phyloP scores from a whole-genome alignment of 64 coral and sea anemone genomes.

The Montipora foliosa region DNA sequence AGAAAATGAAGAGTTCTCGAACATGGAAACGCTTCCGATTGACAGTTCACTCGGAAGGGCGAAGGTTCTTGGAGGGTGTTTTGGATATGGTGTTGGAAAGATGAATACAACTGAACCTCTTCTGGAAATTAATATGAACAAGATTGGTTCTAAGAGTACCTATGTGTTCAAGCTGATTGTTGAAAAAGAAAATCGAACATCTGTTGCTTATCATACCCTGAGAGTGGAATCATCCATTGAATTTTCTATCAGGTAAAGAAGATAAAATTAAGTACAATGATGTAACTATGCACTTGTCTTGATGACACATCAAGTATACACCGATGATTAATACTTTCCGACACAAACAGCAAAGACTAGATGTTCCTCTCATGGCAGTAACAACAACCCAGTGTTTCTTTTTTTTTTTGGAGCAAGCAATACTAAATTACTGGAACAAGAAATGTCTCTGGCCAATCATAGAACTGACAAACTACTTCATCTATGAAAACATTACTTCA shows the following conservation, averaged over 20 bases:
- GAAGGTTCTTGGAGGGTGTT: conserved; percentile 82
- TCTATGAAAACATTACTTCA: not conserved
- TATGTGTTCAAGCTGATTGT: conserved; percentile 80
- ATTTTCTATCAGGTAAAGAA: conserved; percentile 75
- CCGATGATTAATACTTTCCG: too few relatives aligned
- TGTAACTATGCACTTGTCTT: too few relatives aligned
- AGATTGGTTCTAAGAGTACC: conserved; percentile 43
- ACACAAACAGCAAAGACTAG: too few relatives aligned
- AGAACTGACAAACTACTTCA: not conserved
- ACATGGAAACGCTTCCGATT: conserved; percentile 55
- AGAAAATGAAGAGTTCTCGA: conserved; percentile 56
- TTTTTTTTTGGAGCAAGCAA: too few relatives aligned
- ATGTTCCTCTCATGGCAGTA: too few relatives aligned
- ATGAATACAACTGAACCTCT: conserved; percentile 62
- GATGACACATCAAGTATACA: too few relatives aligned
- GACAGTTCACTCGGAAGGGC: conserved; percentile 11
- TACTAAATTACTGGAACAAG: too few relatives aligned
- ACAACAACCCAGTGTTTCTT: too few relatives aligned
- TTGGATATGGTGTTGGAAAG: conserved; percentile 80
- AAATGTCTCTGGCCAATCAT: too few relatives aligned
- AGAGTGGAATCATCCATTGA: conserved; percentile 74
- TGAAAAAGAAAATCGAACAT: conserved; percentile 47
- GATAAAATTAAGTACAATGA: too few relatives aligned
- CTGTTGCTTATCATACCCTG: conserved; percentile 50
- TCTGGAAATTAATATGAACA: conserved; percentile 30